Evolutionary conservation across 2,113 vertebrate genomes (phyloP).

Genomic region (Pteruthius melanotis): DNA sequence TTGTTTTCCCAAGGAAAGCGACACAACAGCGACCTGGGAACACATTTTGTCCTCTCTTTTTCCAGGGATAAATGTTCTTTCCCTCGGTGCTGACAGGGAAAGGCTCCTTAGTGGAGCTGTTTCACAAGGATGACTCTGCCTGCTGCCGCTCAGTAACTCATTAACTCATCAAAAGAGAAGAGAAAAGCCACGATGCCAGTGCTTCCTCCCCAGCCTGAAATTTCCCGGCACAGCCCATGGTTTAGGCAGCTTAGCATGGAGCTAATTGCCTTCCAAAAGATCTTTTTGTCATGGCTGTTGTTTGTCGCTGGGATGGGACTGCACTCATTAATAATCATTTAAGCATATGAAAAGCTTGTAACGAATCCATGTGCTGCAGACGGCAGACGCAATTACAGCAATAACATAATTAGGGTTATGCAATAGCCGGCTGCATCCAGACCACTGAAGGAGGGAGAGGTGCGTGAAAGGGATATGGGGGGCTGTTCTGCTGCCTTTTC

Average conservation of each 20-base stretch:
- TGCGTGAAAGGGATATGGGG: neutral
- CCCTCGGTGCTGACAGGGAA: neutral
- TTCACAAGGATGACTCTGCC: neutral
- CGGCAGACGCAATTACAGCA: conserved; percentile 57
- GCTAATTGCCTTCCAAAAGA: conserved; percentile 60
- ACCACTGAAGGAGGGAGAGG: neutral
- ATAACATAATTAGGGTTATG: conserved; percentile 62
- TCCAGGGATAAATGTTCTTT: neutral
- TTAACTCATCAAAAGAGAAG: conserved; percentile 44
- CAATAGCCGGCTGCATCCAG: conserved; percentile 20
- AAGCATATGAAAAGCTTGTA: conserved; percentile 70
- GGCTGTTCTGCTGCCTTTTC: too few relatives aligned
- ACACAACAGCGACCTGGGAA: neutral
- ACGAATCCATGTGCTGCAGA: conserved; percentile 64
- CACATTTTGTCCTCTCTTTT: neutral
- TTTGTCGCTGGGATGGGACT: conserved; percentile 30
- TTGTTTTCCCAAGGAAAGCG: neutral
- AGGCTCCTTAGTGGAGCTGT: neutral
- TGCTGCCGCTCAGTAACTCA: conserved; percentile 16
- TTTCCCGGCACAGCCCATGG: neutral
- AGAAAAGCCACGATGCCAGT: neutral
- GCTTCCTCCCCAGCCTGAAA: conserved; percentile 13
- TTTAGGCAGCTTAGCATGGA: conserved; percentile 49
- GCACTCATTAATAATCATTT: conserved; percentile 66
- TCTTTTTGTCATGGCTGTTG: conserved; percentile 43